phyloP scores from a whole-genome alignment of 2,797 vertebrate species.

The Sebastes cheni region DNA sequence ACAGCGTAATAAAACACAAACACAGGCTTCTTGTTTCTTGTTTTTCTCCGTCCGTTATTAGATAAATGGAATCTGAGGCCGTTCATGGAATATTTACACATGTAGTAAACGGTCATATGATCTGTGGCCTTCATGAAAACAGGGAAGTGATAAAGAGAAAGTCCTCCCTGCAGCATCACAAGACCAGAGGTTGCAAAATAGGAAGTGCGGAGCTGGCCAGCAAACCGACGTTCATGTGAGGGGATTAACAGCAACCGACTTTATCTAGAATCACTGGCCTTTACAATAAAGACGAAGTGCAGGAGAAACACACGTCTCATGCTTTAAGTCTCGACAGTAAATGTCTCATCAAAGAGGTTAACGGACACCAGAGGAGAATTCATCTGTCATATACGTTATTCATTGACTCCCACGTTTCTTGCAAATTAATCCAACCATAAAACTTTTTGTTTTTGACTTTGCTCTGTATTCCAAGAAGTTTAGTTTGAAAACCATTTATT shows the following conservation, averaged over 20 bases:
- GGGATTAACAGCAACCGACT: slow-evolving; percentile 29
- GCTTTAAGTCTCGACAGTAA: background rate
- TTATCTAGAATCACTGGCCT: slow-evolving; percentile 17
- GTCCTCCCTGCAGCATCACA: slow-evolving; percentile 51
- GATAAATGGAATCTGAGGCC: background rate
- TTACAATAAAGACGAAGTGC: slow-evolving; percentile 40
- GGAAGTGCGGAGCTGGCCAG: slow-evolving; percentile 36
- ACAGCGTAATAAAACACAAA: background rate
- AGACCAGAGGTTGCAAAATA: slow-evolving; percentile 50
- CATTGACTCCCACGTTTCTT: slow-evolving; percentile 63
- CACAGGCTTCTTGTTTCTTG: background rate
- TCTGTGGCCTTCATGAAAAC: slow-evolving; percentile 36
- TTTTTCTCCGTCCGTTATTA: background rate
- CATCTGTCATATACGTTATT: slow-evolving; percentile 14
- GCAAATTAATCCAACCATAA: slow-evolving; percentile 3
- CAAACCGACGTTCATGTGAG: background rate
- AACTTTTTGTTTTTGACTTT: slow-evolving; percentile 10
- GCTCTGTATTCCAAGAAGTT: slow-evolving; percentile 39
- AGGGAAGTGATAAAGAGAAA: slow-evolving; percentile 68
- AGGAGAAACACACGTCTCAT: background rate
- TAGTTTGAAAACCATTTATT: background rate
- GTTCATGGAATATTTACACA: background rate
- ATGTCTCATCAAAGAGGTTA: background rate
- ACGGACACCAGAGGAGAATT: slow-evolving; percentile 1
- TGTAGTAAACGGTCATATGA: slow-evolving; percentile 49